phyloP scores from a whole-genome alignment of 2,888 invertebrate genomes.

The Melikaiella ostensackeni region DNA sequence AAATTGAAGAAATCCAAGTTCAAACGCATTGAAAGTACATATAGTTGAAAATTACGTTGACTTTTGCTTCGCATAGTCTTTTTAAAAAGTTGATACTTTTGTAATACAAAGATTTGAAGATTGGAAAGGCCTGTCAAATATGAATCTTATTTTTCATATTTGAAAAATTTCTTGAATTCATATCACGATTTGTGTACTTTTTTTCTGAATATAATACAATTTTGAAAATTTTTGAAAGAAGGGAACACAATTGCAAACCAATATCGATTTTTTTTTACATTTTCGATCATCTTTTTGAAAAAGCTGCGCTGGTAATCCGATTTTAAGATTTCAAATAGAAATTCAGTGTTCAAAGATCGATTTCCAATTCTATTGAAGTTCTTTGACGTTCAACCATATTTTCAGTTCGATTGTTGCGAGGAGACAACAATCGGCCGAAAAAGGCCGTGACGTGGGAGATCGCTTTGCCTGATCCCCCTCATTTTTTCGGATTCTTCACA shows the following conservation, averaged over 20 bases:
- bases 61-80: no score
- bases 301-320: slow-evolving; percentile 19
- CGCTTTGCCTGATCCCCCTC: slow-evolving; percentile 41
- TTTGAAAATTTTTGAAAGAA: neutral
- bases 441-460: slow-evolving; percentile 37
- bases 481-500: slow-evolving; percentile 54
- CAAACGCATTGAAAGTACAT: no score
- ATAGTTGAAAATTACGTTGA: no score
- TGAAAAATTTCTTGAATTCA: no score
- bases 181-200: no score
- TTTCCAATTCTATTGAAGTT: slow-evolving; percentile 35
- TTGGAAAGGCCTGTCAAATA: no score
- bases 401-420: neutral
- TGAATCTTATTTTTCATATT: no score
- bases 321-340: slow-evolving; percentile 18
- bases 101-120: no score
- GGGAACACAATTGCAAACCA: neutral
- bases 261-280: slow-evolving; percentile 5
- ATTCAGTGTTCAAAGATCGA: slow-evolving; percentile 32
- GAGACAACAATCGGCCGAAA: slow-evolving; percentile 26
- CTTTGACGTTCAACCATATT: slow-evolving; percentile 15
- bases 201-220: neutral
- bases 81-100: no score
- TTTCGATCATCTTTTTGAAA: slow-evolving; percentile 12
- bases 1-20: no score